A percentile compares a stretch with the other conserved stretches of the same genome.
phyloP scores from a whole-genome alignment of 2,113 vertebrate genomes.

The Channa argus region DNA sequence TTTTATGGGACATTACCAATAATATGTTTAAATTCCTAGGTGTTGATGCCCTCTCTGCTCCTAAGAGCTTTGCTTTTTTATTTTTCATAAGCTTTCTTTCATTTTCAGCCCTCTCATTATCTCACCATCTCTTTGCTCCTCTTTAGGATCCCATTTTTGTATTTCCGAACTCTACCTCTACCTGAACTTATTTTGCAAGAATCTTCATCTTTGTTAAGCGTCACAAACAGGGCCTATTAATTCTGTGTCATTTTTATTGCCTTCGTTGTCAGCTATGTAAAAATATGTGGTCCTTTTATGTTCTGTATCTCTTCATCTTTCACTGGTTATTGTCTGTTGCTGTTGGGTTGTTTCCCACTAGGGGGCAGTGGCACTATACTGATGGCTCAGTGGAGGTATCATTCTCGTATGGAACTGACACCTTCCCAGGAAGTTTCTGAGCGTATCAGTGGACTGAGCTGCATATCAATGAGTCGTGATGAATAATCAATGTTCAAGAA shows the following conservation, averaged over 20 bases:
- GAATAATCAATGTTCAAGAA: constrained; percentile 71
- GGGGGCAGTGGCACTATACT: constrained; percentile 74
- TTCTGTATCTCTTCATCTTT: neutral
- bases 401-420: constrained; percentile 33
- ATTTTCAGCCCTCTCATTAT: neutral
- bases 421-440: constrained; percentile 53
- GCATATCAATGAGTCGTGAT: constrained; percentile 68
- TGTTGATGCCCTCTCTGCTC: neutral
- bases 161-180: neutral
- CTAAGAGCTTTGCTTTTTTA: neutral
- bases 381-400: constrained; percentile 3
- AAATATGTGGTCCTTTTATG: neutral
- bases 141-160: neutral
- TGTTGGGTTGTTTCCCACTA: constrained; percentile 52
- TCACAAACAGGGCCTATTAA: neutral
- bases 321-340: neutral
- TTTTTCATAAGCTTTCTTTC: neutral
- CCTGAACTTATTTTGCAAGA: neutral
- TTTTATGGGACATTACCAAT: neutral
- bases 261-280: neutral
- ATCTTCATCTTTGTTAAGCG: constrained; percentile 2
- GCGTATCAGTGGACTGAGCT: constrained; percentile 42
- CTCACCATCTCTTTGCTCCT: neutral
- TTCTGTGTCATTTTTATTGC: neutral
- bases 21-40: neutral